Evolutionary conservation across 2,888 invertebrate species (phyloP), one percentile per base, ranked within the genome.

Genomic region (Meta bourneti): DNA sequence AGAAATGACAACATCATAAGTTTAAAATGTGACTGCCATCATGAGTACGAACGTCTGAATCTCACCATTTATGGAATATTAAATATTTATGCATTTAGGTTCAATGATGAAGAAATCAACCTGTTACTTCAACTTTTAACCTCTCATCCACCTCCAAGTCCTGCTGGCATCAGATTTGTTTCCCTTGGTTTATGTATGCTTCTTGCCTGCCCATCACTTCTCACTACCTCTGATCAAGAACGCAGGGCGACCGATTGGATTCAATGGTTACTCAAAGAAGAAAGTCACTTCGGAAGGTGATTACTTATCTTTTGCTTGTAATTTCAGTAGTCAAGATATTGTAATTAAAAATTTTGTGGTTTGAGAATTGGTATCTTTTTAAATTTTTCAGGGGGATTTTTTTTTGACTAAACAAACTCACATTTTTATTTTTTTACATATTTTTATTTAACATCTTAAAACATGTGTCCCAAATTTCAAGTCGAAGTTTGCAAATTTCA

Each of bases 111-210:
- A 93, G 99, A 99, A 96, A 97, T 98, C 48, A 96, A 96, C 89
- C 96, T 97, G 80, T 96, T 99, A 54, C 96, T 99, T 16, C 97
- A 97, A 94, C 95, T 99, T 77, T 96, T 98, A 20, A 98, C 98
- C 0, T 97, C 97, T 54, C 97, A 97, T 94, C 98, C 98, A 0
- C 97, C 97, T 34, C 97, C 98, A 0, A 97, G 97, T n/a, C 97
- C 97, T 49, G 97, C 98, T 54, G 99, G 99, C 11, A 98, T 98
- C 8, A 96, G 98, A 94, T 98, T 99, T 95, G 98, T 98, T 0
- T 98, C 98, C 0, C 96, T 99, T 70, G 98, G 98, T 34, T 96
- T 99, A 1, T 98, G 98, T 94, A 98, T 98, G 97, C 96, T 99
- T 0, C 97, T 99, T 77, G 98, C 98, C 0, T 98, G 98, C 94